Evolutionary conservation across 2,113 vertebrate genomes (phyloP), one percentile per base, ranked within the genome.

Genomic region (Alligator mississippiensis): DNA sequence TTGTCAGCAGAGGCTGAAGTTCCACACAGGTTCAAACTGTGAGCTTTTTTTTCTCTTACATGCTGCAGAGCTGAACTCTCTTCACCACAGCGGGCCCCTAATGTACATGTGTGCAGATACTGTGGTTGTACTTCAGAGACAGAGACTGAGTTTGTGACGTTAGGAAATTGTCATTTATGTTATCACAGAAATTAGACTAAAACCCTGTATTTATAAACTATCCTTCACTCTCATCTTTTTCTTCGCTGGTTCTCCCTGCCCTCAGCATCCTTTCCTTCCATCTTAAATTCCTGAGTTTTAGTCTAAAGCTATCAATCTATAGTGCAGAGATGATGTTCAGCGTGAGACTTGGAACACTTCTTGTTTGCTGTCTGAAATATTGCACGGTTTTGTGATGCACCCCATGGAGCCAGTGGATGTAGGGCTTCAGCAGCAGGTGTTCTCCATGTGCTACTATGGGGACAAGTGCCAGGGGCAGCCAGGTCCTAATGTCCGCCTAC

Each of bases 231-330:
- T 80, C 88, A 80, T 1, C 1, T 85, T 59, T 83, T 93, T 78
- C 59, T 88, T 85, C 77, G 10, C 84, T 82, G 18, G 4, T 83
- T 87, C 86, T 80, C 89, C 92, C 81, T 90, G 76, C 85, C 47
- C 19, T 30, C 64, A 68, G 9, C 18, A 18, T 30, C n/a, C 28
- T 6, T 66, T 25, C 28, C 61, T 96, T 94, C 64, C 89, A 0
- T 70, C 90, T 89, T 87, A 92, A 93, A 90, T 89, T 82, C 78
- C 80, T 92, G 81, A 84, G 60, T 80, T 81, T 89, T 90, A 5
- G 9, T 63, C 61, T 90, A 57, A 72, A 19, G 19, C 62, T 77
- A 47, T 64, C 38, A 34, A 10, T 82, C 78, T 88, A 7, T 77
- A 16, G 22, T 61, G 86, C 63, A 59, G 87, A 77, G 8, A 6